Conservation (phyloP, 2,797 vertebrate species). For the Mus minutoides region DNA sequence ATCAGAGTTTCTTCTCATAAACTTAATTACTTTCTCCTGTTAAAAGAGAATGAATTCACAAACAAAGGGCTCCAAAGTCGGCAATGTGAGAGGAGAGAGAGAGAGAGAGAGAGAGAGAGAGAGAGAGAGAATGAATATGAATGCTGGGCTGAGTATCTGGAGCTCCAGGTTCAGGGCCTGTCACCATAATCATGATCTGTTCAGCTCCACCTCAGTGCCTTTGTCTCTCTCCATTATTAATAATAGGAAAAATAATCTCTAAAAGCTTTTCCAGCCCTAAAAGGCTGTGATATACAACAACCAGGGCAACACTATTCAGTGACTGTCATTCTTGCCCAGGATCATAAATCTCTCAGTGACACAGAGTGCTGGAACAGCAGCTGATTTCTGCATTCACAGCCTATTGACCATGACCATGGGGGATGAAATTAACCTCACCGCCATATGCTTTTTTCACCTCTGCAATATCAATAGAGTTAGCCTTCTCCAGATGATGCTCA, state of each 20-base stretch:
- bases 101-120: not conserved
- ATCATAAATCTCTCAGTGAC: not conserved
- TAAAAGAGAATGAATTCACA: not conserved
- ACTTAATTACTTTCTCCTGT: conserved; percentile 56
- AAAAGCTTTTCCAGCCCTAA: not conserved
- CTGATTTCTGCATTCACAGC: not conserved
- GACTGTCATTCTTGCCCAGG: not conserved
- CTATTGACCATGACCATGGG: not conserved
- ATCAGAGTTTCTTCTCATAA: conserved; percentile 62
- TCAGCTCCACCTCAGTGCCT: not conserved
- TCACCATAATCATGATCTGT: not conserved
- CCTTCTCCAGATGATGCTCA: not conserved
- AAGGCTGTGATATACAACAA: not conserved
- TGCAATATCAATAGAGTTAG: not conserved
- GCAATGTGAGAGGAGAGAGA: not conserved
- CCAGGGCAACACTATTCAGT: not conserved
- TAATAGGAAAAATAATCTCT: not conserved
- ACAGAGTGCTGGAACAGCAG: not conserved
- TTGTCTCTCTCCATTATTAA: not conserved
- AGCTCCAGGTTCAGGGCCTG: not conserved
- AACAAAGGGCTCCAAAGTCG: not conserved
- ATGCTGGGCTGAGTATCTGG: rapidly evolving
- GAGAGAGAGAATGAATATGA: not conserved
- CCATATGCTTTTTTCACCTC: not conserved
- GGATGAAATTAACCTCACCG: not conserved